Evolutionary conservation across 2,113 vertebrate species (phyloP).

Genomic region (Syngnathoides biaculeatus): DNA sequence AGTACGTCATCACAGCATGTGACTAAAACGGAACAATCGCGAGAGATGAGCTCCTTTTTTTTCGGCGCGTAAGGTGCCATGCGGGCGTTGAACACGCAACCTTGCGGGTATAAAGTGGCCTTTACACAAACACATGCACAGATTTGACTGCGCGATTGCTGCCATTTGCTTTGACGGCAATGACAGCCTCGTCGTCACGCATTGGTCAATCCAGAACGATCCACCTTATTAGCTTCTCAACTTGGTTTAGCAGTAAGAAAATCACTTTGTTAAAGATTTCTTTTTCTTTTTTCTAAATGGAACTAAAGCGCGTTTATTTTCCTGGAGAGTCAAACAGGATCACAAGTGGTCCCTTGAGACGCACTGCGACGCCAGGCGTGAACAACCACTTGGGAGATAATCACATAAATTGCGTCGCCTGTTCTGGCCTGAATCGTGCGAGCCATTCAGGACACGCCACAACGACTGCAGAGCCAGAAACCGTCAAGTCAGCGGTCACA

Average conservation of each 20-base stretch:
- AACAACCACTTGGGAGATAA: neutral
- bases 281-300: neutral
- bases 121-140: neutral
- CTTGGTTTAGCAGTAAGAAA: neutral
- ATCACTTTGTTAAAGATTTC: slow-evolving; percentile 24
- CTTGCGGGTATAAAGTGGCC: too few relatives aligned
- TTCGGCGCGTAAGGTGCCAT: too few relatives aligned
- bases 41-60: too few relatives aligned
- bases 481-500: slow-evolving; percentile 1
- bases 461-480: neutral
- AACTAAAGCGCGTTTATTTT: neutral
- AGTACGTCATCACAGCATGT: too few relatives aligned
- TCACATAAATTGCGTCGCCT: neutral
- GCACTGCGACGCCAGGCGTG: neutral
- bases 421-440: neutral
- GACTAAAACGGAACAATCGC: too few relatives aligned
- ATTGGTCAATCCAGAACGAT: neutral
- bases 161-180: neutral
- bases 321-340: neutral
- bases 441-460: neutral
- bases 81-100: too few relatives aligned
- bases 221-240: neutral
- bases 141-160: neutral
- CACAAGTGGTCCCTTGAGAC: neutral
- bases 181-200: neutral